phyloP scores from a whole-genome alignment of 2,797 vertebrate species.

The Sandelia bainsii region DNA sequence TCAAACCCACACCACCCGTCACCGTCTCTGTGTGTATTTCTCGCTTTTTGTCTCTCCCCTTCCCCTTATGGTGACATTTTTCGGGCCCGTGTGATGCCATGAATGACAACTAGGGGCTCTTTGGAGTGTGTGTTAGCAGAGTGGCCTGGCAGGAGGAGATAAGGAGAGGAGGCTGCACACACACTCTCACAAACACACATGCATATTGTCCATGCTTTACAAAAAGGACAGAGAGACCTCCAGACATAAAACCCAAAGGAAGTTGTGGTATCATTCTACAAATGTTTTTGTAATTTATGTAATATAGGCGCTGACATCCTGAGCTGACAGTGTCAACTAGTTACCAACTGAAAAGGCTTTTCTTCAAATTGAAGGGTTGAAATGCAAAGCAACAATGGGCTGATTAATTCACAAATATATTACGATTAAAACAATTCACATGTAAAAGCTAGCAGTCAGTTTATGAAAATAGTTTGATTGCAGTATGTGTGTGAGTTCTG shows the following conservation, averaged over 20 bases:
- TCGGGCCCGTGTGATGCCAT: constrained; percentile 72
- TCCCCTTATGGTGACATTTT: constrained; percentile 79
- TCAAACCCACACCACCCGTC: constrained; percentile 47
- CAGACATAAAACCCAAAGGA: constrained; percentile 35
- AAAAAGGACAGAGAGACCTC: constrained; percentile 44
- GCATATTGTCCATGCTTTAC: constrained; percentile 53
- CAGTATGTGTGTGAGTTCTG: neutral
- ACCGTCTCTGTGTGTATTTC: constrained; percentile 41
- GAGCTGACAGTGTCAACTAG: neutral
- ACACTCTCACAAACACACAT: constrained; percentile 31
- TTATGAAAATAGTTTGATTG: neutral
- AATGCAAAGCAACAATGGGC: neutral
- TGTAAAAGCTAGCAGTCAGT: neutral
- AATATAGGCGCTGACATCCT: neutral
- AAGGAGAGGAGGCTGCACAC: constrained; percentile 74
- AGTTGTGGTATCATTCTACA: constrained; percentile 14
- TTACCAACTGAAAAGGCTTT: neutral
- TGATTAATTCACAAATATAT: neutral
- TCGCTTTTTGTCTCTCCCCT: constrained; percentile 61
- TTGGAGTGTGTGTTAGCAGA: constrained; percentile 80
- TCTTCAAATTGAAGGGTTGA: neutral
- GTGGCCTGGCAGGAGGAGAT: constrained; percentile 84
- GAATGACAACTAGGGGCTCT: constrained; percentile 84
- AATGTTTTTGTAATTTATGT: constrained; percentile 16
- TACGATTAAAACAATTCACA: neutral